Percentiles rank a stretch among this genome's conserved stretches.
phyloP scores from a whole-genome alignment of 2,888 invertebrate genomes.

The Thymelicus sylvestris region DNA sequence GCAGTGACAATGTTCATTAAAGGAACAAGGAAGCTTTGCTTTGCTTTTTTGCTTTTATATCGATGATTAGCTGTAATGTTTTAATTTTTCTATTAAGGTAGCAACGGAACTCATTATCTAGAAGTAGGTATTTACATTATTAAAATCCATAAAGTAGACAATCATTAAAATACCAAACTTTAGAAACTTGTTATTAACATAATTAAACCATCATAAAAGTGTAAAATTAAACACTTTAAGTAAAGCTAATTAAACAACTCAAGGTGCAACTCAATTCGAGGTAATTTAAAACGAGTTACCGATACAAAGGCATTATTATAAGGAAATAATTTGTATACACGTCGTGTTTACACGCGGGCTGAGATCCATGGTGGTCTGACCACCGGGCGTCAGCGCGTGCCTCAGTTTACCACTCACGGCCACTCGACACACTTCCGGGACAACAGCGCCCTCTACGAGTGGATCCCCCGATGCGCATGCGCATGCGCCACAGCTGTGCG shows the following conservation, averaged over 20 bases:
- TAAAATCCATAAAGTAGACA: background rate
- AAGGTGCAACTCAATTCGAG: conserved; percentile 9
- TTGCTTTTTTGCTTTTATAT: too few species aligned
- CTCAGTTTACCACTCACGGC: conserved; percentile 59
- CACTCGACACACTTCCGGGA: conserved; percentile 60
- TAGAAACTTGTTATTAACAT: background rate
- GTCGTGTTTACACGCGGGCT: conserved; percentile 26
- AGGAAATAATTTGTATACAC: conserved; percentile 25
- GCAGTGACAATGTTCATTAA: too few species aligned
- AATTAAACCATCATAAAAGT: conserved; percentile 1
- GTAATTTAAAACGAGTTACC: conserved; percentile 15
- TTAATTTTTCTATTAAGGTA: too few species aligned
- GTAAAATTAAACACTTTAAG: conserved; percentile 8
- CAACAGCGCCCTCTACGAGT: conserved; percentile 52
- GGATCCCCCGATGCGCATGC: conserved; percentile 41
- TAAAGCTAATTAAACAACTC: conserved; percentile 11
- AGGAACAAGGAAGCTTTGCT: too few species aligned
- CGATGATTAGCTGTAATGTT: too few species aligned
- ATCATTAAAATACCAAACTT: background rate
- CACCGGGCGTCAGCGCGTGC: conserved; percentile 68
- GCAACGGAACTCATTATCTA: too few species aligned
- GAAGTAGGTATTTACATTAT: too few species aligned
- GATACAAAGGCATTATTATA: conserved; percentile 13
- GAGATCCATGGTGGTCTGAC: conserved; percentile 50
- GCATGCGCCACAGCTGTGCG: conserved; percentile 62